Percentiles rank a stretch among this genome's conserved stretches.
These are phyloP conservation scores for Chunga burmeisteri DNA, from an alignment of 2,113 vertebrate species.

Conservation along the genomic window DNA sequence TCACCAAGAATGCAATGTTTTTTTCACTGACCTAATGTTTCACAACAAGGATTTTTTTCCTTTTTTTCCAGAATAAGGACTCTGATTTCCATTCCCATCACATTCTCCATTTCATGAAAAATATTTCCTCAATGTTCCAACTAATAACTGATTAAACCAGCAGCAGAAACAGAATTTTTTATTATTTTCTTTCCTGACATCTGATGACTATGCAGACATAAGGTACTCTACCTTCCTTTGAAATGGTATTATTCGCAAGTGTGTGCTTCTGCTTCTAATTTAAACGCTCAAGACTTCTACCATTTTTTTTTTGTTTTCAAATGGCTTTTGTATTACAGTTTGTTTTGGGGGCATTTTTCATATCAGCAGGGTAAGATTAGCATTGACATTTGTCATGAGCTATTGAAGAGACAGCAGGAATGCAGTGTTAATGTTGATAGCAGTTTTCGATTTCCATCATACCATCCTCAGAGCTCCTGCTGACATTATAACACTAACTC, in stretches of 20 bases:
- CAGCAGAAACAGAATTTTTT: background rate
- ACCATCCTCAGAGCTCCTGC: slow-evolving; percentile 31
- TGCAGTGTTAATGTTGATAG: background rate
- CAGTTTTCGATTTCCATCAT: slow-evolving; percentile 24
- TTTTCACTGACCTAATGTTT: background rate
- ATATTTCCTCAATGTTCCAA: background rate
- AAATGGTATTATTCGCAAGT: slow-evolving; percentile 14
- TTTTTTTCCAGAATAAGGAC: background rate
- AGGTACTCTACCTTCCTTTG: background rate
- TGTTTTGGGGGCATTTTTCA: slow-evolving; percentile 25
- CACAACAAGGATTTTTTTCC: background rate
- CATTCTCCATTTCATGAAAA: background rate
- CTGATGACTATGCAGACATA: background rate
- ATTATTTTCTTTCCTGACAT: background rate
- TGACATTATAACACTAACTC: slow-evolving; percentile 51
- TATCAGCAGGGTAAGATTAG: slow-evolving; percentile 24
- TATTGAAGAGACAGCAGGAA: slow-evolving; percentile 36
- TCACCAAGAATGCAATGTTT: background rate
- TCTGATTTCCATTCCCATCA: background rate
- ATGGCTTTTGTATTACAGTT: background rate
- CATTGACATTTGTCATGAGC: slow-evolving; percentile 44
- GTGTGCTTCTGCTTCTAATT: background rate
- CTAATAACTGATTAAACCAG: background rate
- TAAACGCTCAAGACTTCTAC: background rate
- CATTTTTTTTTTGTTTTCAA: background rate